Percentiles rank a stretch among this genome's conserved stretches.
Evolutionary conservation across 2,113 vertebrate species (phyloP).

Genomic region (Casuarius casuarius): DNA sequence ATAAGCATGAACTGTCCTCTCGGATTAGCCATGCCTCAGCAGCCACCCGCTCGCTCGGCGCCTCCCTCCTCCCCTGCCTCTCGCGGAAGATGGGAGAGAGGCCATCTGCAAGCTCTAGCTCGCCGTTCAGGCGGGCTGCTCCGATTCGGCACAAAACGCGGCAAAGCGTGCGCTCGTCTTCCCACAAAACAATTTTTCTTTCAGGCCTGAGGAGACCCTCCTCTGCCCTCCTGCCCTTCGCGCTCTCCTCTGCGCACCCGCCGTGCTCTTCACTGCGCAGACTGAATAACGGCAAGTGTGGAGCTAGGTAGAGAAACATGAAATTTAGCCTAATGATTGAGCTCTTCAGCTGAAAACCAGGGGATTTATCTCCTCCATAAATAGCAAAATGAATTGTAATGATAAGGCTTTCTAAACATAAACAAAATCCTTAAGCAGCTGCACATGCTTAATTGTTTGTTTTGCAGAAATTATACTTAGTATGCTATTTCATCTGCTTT

Average conservation of each 20-base stretch:
- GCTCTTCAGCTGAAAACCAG: not conserved
- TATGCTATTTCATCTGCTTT: not conserved
- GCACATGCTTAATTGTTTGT: not conserved
- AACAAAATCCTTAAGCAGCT: not conserved
- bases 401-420: not conserved
- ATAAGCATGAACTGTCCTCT: slow-evolving; percentile 93
- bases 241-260: not conserved
- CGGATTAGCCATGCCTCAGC: slow-evolving; percentile 87
- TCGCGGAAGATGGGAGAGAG: slow-evolving; percentile 71
- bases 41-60: slow-evolving; percentile 62
- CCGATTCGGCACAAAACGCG: not conserved
- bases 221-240: not conserved
- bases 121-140: slow-evolving; percentile 48
- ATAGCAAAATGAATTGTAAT: not conserved
- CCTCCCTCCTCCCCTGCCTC: slow-evolving; percentile 70
- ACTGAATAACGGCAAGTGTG: not conserved
- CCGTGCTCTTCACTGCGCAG: not conserved
- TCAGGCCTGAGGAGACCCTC: not conserved
- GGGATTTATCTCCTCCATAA: not conserved
- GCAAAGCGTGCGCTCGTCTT: not conserved
- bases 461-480: not conserved
- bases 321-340: slow-evolving; percentile 16
- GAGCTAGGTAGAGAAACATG: not conserved
- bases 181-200: not conserved
- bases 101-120: slow-evolving; percentile 71